phyloP scores from a whole-genome alignment of 1,140 invertebrate genomes.

The Ruditapes philippinarum region DNA sequence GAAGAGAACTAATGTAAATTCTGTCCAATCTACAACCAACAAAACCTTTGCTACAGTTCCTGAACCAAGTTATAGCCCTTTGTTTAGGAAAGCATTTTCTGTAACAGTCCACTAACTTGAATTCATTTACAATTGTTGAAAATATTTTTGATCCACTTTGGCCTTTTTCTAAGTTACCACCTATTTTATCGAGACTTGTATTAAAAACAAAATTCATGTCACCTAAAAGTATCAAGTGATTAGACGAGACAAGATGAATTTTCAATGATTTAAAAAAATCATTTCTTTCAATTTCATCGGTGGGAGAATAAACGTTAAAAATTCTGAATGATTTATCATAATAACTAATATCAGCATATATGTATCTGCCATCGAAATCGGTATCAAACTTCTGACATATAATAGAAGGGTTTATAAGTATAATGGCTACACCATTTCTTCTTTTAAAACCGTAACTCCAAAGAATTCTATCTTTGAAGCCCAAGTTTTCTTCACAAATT shows the following conservation, averaged over 20 bases:
- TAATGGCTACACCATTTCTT: background rate
- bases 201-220: conserved; percentile 56
- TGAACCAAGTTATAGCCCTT: conserved; percentile 59
- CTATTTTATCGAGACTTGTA: conserved; percentile 67
- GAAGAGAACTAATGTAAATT: conserved; percentile 64
- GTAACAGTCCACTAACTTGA: too few species aligned
- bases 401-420: background rate
- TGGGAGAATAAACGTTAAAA: conserved; percentile 69
- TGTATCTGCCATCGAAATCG: conserved; percentile 68
- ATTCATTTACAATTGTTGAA: conserved; percentile 54
- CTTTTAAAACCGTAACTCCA: conserved; percentile 17
- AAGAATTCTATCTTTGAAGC: background rate
- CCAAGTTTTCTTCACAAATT: background rate
- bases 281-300: conserved; percentile 34
- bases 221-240: conserved; percentile 42
- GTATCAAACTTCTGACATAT: conserved; percentile 40
- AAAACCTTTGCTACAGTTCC: background rate
- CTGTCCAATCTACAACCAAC: too few species aligned
- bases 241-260: conserved; percentile 46
- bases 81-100: conserved; percentile 56
- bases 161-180: conserved; percentile 61
- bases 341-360: conserved; percentile 59
- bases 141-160: conserved; percentile 36
- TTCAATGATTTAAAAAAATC: conserved; percentile 51
- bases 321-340: conserved; percentile 39